Conservation (phyloP, 2,888 invertebrate genomes). For the Drosophila tanythrix region DNA sequence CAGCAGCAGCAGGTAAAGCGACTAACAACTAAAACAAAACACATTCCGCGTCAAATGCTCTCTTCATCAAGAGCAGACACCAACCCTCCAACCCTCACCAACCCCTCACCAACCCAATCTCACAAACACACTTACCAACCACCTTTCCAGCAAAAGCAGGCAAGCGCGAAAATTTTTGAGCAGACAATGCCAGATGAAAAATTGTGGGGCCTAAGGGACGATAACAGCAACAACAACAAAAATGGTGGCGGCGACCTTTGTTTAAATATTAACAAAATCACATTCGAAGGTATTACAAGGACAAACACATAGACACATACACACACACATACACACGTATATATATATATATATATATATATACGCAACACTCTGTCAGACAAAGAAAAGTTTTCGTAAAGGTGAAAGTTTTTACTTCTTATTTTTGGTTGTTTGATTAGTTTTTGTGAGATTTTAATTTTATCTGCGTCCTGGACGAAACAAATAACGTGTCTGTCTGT, state of each 20-base stretch:
- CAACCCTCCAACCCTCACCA: not conserved
- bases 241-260: slow-evolving; percentile 60
- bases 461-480: slow-evolving; percentile 68
- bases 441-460: slow-evolving; percentile 69
- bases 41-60: slow-evolving; percentile 40
- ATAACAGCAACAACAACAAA: slow-evolving; percentile 40
- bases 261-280: slow-evolving; percentile 71
- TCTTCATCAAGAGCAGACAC: not conserved
- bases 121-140: not conserved
- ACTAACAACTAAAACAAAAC: slow-evolving; percentile 56
- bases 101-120: not conserved
- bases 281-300: slow-evolving; percentile 33
- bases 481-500: slow-evolving; percentile 56
- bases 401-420: slow-evolving; percentile 39
- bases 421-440: slow-evolving; percentile 30
- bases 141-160: not conserved
- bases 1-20: slow-evolving; percentile 41
- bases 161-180: slow-evolving; percentile 52
- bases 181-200: slow-evolving; percentile 70
- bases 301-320: slow-evolving; percentile 19
- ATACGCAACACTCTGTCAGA: slow-evolving; percentile 18
- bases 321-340: slow-evolving; percentile 15
- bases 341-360: slow-evolving; percentile 7
- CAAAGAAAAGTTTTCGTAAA: slow-evolving; percentile 51
- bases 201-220: slow-evolving; percentile 70